Evolutionary conservation across 2,888 invertebrate species (phyloP).

Genomic region (Campoplex capitator): DNA sequence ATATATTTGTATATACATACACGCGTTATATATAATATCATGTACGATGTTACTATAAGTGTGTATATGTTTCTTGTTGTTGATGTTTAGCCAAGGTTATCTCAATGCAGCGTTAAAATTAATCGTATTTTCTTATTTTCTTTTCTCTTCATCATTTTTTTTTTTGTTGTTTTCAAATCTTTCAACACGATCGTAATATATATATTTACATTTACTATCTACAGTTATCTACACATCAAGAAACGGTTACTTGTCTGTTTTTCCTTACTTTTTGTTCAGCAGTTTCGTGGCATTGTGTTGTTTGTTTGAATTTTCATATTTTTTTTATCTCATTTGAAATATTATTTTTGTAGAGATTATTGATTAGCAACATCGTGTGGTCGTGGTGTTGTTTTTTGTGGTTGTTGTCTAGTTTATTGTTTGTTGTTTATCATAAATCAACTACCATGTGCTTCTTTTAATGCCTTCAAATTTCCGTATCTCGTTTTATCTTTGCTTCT

Average conservation of each 20-base stretch:
- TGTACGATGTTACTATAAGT: conserved; percentile 63
- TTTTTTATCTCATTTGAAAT: background rate
- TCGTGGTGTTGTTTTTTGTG: conserved; percentile 50
- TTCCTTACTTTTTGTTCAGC: conserved; percentile 64
- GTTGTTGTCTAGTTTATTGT: conserved; percentile 20
- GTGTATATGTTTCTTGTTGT: conserved; percentile 60
- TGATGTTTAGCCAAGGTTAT: conserved; percentile 57
- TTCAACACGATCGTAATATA: conserved; percentile 67
- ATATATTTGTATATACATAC: conserved; percentile 54
- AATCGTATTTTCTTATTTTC: conserved; percentile 45
- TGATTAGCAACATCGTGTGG: conserved; percentile 50
- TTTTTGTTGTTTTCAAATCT: conserved; percentile 20
- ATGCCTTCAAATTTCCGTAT: conserved; percentile 51
- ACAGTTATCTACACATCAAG: conserved; percentile 85
- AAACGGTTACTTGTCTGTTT: conserved; percentile 81
- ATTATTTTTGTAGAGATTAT: conserved; percentile 47
- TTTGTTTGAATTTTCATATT: conserved; percentile 41
- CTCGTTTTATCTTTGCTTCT: conserved; percentile 27
- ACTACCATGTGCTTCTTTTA: conserved; percentile 51
- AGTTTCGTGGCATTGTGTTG: conserved; percentile 71
- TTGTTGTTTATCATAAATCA: conserved; percentile 16
- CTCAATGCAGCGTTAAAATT: conserved; percentile 65
- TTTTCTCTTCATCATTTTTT: conserved; percentile 2
- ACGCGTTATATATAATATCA: conserved; percentile 31
- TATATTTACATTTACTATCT: conserved; percentile 80